Evolutionary conservation across 2,888 invertebrate genomes (phyloP), one percentile per base, ranked within the genome.

Genomic region (Coenonympha arcania): DNA sequence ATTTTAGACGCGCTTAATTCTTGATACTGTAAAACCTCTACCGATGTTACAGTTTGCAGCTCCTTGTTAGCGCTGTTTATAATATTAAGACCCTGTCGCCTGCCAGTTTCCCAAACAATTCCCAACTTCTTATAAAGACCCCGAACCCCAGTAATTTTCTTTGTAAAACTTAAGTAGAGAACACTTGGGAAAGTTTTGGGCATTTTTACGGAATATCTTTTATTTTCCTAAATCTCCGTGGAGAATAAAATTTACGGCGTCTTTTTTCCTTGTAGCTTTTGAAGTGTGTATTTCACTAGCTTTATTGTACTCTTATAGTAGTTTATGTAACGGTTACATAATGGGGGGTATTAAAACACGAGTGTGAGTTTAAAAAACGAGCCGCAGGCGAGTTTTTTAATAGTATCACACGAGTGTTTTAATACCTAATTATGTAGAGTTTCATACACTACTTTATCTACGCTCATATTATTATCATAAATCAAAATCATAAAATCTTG

Each of bases 141-240:
- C 69, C 63, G 65, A 62, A 64, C 69, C 60, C 66, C 69, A 67
- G 74, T 77, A 76, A 78, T 79, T 79, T 76, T 70, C 72, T 73
- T 76, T 75, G 71, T 77, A 76, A 79, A 71, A 69, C 66, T 63
- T 34, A 44, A 57, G 73, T 76, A 74, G 62, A 66, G 63, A 65
- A 70, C 67, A 68, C 68, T 67, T 71, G 65, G 65, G 28, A 42
- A 54, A 51, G 37, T 76, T 76, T 66, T 56, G 42, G 63, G 57
- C 60, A 63, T 63, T 67, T 66, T 66, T 64, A 59, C 62, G 64
- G 63, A 68, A 67, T 71, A 66, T 64, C 61, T 76, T 76, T 76
- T 68, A 69, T 76, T 73, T 69, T 65, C 69, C 64, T 66, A 69
- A 72, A 76, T 72, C 67, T 69, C 66, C 63, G n/a, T 62, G 66